Percentiles rank a stretch among this genome's conserved stretches.
These are phyloP conservation scores for Hydrotaea cyrtoneurina DNA, from an alignment of 2,888 invertebrate species.

Conservation along the genomic window DNA sequence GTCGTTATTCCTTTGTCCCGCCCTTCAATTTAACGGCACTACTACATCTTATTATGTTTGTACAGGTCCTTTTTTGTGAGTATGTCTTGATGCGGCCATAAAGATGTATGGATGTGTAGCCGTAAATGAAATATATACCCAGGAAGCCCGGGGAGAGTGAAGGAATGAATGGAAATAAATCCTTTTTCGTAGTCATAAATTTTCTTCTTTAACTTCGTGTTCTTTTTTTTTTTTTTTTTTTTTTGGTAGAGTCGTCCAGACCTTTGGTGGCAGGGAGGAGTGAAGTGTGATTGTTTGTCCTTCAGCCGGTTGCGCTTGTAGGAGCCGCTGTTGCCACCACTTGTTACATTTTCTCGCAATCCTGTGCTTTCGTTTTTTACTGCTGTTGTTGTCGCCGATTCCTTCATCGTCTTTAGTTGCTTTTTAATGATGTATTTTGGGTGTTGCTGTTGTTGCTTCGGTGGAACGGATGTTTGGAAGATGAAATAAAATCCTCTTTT, in stretches of 20 bases:
- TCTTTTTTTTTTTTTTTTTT: not conserved
- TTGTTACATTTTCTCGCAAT: conserved; percentile 6
- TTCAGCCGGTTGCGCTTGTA: not conserved
- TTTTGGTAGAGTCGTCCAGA: no score
- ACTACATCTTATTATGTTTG: not conserved
- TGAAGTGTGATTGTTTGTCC: not conserved
- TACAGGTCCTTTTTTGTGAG: not conserved
- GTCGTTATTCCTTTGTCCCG: not conserved
- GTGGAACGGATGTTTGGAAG: conserved; percentile 11
- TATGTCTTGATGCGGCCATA: not conserved
- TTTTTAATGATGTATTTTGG: conserved; percentile 22
- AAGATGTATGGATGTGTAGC: not conserved
- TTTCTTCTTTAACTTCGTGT: not conserved
- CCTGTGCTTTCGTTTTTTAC: not conserved
- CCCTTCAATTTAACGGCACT: not conserved
- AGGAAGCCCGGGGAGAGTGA: not conserved
- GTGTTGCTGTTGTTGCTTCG: conserved; percentile 2
- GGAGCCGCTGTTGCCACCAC: not conserved
- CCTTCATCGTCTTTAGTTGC: not conserved
- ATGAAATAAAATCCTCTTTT: conserved; percentile 20
- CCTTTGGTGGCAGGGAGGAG: not conserved
- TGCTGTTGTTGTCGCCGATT: not conserved
- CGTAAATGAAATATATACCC: not conserved
- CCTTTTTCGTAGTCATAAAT: conserved; percentile 16
- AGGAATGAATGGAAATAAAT: conserved; percentile 2